A percentile compares a stretch with the other conserved stretches of the same genome.
phyloP scores from a whole-genome alignment of 2,113 vertebrate species.

The Leucoraja erinaceus region DNA sequence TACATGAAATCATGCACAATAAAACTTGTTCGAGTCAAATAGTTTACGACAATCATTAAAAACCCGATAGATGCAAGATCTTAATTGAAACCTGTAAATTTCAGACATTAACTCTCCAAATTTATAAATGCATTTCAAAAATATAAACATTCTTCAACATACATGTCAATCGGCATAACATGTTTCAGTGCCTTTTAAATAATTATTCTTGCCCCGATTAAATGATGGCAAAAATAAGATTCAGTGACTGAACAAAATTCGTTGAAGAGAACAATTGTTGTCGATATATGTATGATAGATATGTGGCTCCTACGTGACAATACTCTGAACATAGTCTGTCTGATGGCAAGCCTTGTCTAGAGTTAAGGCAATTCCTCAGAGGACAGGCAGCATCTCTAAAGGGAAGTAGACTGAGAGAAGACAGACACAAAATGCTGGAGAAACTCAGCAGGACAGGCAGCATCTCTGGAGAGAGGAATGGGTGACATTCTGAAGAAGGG shows the following conservation, averaged over 20 bases:
- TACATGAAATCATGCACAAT: background rate
- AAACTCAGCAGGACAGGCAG: too few relatives aligned
- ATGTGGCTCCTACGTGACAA: background rate
- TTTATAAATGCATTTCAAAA: background rate
- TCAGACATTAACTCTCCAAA: slow-evolving; percentile 4
- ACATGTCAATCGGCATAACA: background rate
- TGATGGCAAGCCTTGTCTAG: background rate
- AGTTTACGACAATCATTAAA: background rate
- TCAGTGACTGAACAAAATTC: background rate
- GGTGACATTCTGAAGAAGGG: too few relatives aligned
- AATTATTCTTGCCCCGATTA: background rate
- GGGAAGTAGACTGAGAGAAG: background rate
- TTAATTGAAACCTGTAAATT: background rate
- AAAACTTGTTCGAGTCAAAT: background rate
- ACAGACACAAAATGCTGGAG: too few relatives aligned
- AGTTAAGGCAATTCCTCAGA: background rate
- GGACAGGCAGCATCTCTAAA: too few relatives aligned
- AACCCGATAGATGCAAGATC: background rate
- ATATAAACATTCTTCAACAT: background rate
- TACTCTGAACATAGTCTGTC: background rate
- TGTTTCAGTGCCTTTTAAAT: background rate
- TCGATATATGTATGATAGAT: background rate
- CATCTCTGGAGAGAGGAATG: too few relatives aligned
- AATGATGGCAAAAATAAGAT: background rate
- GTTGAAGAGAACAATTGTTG: background rate